phyloP scores from a whole-genome alignment of 2,113 vertebrate species.

The Nematolebias whitei region DNA sequence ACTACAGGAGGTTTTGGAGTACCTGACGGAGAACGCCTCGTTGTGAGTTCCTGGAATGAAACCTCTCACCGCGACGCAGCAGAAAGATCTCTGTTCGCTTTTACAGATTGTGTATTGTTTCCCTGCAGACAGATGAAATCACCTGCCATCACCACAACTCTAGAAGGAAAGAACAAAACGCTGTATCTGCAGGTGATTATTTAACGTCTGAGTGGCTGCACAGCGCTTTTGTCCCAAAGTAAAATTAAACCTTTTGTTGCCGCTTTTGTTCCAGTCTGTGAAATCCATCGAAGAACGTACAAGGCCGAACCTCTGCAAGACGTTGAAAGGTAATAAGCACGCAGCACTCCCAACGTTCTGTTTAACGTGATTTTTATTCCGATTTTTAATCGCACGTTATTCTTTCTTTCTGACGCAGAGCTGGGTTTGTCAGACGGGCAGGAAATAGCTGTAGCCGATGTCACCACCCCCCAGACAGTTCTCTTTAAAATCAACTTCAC shows the following conservation, averaged over 20 bases:
- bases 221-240: neutral
- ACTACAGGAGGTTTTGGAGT: slow-evolving; percentile 94
- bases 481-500: slow-evolving; percentile 95
- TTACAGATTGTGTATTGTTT: slow-evolving; percentile 7
- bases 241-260: neutral
- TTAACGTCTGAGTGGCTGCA: neutral
- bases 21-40: slow-evolving; percentile 91
- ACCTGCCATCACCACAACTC: slow-evolving; percentile 95
- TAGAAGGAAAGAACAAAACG: slow-evolving; percentile 96
- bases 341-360: neutral
- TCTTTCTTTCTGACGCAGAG: slow-evolving; percentile 67
- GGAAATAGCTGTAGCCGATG: slow-evolving; percentile 92
- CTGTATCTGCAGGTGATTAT: slow-evolving; percentile 92
- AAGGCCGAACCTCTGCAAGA: slow-evolving; percentile 94
- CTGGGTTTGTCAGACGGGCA: slow-evolving; percentile 92
- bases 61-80: neutral
- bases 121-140: slow-evolving; percentile 95
- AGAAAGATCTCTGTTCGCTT: neutral
- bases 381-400: neutral
- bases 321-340: slow-evolving; percentile 86
- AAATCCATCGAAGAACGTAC: slow-evolving; percentile 94
- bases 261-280: slow-evolving; percentile 71
- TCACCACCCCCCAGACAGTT: slow-evolving; percentile 94
- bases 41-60: slow-evolving; percentile 84
- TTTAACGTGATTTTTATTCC: neutral